These are phyloP conservation scores for Apodemia duryi DNA, from an alignment of 2,888 invertebrate genomes.

Conservation along the genomic window DNA sequence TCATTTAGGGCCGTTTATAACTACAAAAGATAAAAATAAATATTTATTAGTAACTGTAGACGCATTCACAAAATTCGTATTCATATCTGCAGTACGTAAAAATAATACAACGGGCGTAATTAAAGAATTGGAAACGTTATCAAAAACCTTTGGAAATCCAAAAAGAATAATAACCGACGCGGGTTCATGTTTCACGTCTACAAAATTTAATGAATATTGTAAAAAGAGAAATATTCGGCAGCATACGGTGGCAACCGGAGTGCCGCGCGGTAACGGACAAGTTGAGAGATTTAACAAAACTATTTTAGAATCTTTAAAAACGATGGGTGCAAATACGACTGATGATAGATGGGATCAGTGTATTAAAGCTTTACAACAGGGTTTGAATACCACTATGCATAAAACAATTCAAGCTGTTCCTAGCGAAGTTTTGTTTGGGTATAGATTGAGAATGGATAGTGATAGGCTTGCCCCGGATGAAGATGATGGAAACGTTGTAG, in stretches of 20 bases:
- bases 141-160: slow-evolving; percentile 12
- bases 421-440: slow-evolving; percentile 35
- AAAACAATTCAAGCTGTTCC: slow-evolving; percentile 35
- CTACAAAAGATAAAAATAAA: neutral
- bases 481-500: neutral
- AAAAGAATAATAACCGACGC: slow-evolving; percentile 10
- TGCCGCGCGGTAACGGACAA: slow-evolving; percentile 37
- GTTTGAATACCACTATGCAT: slow-evolving; percentile 36
- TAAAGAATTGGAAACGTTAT: slow-evolving; percentile 20
- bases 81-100: slow-evolving; percentile 9
- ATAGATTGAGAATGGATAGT: slow-evolving; percentile 20
- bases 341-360: slow-evolving; percentile 38
- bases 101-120: slow-evolving; percentile 7
- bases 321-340: slow-evolving; percentile 30
- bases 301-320: slow-evolving; percentile 34
- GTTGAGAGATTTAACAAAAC: slow-evolving; percentile 38
- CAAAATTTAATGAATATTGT: slow-evolving; percentile 7
- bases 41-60: slow-evolving; percentile 6
- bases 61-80: slow-evolving; percentile 16
- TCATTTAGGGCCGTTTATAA: slow-evolving; percentile 7
- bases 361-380: slow-evolving; percentile 37
- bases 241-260: slow-evolving; percentile 25
- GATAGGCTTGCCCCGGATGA: neutral
- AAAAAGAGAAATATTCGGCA: slow-evolving; percentile 7
- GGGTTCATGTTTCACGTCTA: slow-evolving; percentile 7